Conservation (phyloP, 2,888 invertebrate species). For the Bursaphelenchus okinawaensis region DNA sequence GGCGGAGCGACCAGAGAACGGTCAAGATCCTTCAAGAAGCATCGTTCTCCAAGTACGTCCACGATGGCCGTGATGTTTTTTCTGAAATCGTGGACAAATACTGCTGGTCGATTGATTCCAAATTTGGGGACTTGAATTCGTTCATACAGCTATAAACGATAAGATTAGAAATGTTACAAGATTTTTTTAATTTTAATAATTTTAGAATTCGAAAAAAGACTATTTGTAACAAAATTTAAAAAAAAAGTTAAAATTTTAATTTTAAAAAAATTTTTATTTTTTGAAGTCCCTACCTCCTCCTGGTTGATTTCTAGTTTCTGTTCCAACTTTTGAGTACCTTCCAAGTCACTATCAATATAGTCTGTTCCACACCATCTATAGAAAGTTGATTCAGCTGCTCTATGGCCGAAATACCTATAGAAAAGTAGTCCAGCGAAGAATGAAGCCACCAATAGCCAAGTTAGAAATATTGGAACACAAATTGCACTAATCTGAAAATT, state of each 20-base stretch:
- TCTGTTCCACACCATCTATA: constrained; percentile 23
- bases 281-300: constrained; percentile 62
- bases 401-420: constrained; percentile 22
- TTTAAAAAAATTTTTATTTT: too few species aligned
- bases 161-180: constrained; percentile 1
- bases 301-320: constrained; percentile 52
- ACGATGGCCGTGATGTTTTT: constrained; percentile 74
- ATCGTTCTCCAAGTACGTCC: constrained; percentile 70
- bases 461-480: constrained; percentile 18
- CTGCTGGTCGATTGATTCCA: constrained; percentile 73
- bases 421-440: constrained; percentile 26
- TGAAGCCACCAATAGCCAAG: constrained; percentile 22
- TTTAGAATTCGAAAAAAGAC: too few species aligned
- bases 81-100: constrained; percentile 87
- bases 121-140: constrained; percentile 81
- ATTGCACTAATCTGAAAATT: constrained; percentile 4
- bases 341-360: constrained; percentile 8
- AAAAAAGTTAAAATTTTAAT: neutral
- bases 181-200: too few species aligned
- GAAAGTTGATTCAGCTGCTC: constrained; percentile 21
- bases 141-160: constrained; percentile 64
- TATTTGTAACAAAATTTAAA: too few species aligned
- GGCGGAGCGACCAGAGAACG: constrained; percentile 73
- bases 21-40: constrained; percentile 85
- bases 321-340: constrained; percentile 34